Base-by-base conservation (phyloP, 2,888 invertebrate species). In the Drosophila suboccidentalis region DNA sequence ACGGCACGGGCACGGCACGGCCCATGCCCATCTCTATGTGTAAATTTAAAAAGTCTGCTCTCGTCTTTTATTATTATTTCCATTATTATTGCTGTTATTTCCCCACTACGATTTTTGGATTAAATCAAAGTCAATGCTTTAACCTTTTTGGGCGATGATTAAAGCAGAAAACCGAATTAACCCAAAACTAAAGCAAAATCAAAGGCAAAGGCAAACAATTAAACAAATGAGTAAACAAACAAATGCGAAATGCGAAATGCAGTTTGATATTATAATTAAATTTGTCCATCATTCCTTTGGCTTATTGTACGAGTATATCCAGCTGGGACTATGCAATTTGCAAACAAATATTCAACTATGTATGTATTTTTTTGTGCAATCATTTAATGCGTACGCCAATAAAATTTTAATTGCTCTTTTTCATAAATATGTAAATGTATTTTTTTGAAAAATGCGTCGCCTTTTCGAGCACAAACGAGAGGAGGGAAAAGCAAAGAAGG, bases 341-440 rank as follows among this genome's bases (percentile, higher is more conserved):
- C 49, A 63, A 44, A 71, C 50, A 59, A 60, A 73, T 64, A 70
- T 65, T 60, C 72, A 58, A 61, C 62, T 19, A 19, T 19, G 19
- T 19, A 19, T 19, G 19, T 19, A 19, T 0, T 22, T 70, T 79
- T 79, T 58, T 71, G 55, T 67, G 69, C 79, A 87, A 86, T 82
- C 82, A 86, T 86, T 82, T 58, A 80, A 76, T 86, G 88, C 82
- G 80, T 76, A 80, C 76, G 78, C 63, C 59, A 71, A 83, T 84
- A 74, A 72, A 80, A 73, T 84, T 87, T 80, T 86, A 86, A 86
- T 86, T 88, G 87, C 74, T 59, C 59, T 78, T 78, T 76, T 76
- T 74, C 68, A 76, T 77, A 75, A 75, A 78, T 78, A 71, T 78
- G 78, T 66, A 78, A 74, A 77, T 75, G 26, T 26, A 6, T 6